Percentiles rank a stretch among this genome's conserved stretches.
These are phyloP conservation scores for Formica exsecta DNA, from an alignment of 1,140 invertebrate genomes.

Conservation along the genomic window DNA sequence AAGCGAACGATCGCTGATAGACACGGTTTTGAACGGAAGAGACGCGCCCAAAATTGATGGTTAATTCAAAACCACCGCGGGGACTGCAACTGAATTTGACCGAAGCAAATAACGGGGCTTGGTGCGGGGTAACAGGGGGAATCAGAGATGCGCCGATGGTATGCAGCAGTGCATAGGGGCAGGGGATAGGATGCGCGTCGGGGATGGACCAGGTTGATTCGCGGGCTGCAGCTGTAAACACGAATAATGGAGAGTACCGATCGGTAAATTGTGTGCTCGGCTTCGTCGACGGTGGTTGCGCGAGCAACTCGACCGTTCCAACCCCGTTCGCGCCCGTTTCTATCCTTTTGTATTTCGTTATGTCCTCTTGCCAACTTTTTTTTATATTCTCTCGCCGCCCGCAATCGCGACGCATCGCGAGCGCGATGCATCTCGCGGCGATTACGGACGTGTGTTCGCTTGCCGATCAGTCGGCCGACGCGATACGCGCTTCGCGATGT, in stretches of 20 bases:
- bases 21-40: conserved; percentile 51
- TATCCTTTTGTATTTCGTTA: conserved; percentile 25
- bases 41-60: conserved; percentile 78
- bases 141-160: conserved; percentile 1
- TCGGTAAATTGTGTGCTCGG: conserved; percentile 80
- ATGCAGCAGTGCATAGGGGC: neutral
- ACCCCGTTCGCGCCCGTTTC: neutral
- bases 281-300: conserved; percentile 64
- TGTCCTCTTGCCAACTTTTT: neutral
- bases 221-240: conserved; percentile 80
- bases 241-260: conserved; percentile 81
- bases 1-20: conserved; percentile 37
- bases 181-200: neutral
- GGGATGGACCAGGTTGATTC: conserved; percentile 75
- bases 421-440: neutral
- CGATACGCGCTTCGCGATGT: conserved; percentile 19
- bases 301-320: neutral
- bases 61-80: conserved; percentile 80
- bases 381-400: neutral
- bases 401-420: conserved; percentile 13
- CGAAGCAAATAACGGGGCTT: conserved; percentile 76
- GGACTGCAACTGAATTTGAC: conserved; percentile 77
- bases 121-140: conserved; percentile 12
- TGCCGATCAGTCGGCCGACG: neutral
- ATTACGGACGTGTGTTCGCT: conserved; percentile 32